Evolutionary conservation across 1,140 invertebrate species (phyloP), one percentile per base, ranked within the genome.

Genomic region (Drosophila prosaltans): DNA sequence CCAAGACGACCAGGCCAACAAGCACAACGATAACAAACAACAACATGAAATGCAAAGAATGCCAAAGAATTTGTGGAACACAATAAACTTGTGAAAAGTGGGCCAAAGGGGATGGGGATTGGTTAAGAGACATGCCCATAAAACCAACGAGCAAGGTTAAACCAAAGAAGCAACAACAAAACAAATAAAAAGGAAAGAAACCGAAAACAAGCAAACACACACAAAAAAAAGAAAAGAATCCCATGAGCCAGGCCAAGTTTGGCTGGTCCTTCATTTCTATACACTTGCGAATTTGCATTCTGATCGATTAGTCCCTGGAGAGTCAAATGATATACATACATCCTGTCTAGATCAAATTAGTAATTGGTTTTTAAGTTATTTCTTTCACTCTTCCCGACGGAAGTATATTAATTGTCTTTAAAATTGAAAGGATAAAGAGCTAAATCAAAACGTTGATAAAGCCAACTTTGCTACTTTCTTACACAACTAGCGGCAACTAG

Each of bases 51-150:
- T 64, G 72, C 57, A 71, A 78, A 57, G 75, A 73, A 73, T 76
- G 60, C 43, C 41, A 28, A 71, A 74, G 83, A 86, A 86, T 80
- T 71, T 83, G 62, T 43, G 70, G 72, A 85, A 79, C 82, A 85
- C 81, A 86, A 85, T 85, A 88, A 88, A 89, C 71, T 67, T 70
- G 73, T 67, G 57, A 59, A 79, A 89, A 83, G 55, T 73, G 59
- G 61, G 65, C 24, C 64, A 65, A 41, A 32, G 60, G 41, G 36
- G 48, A 54, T 61, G 70, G 21, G 48, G 36, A 30, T 43, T 41
- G 21, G 39, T n/a, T 28, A 36, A 65, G 65, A 58, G 65, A 51
- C 43, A 58, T 24, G 65, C 48, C 39, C 71, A 71, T 60, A 68
- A 69, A 55, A 75, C 63, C 57, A 39, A 72, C 58, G 55, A 58